Evolutionary conservation across 2,888 invertebrate genomes (phyloP).

Genomic region (Heterodera filipjevi): DNA sequence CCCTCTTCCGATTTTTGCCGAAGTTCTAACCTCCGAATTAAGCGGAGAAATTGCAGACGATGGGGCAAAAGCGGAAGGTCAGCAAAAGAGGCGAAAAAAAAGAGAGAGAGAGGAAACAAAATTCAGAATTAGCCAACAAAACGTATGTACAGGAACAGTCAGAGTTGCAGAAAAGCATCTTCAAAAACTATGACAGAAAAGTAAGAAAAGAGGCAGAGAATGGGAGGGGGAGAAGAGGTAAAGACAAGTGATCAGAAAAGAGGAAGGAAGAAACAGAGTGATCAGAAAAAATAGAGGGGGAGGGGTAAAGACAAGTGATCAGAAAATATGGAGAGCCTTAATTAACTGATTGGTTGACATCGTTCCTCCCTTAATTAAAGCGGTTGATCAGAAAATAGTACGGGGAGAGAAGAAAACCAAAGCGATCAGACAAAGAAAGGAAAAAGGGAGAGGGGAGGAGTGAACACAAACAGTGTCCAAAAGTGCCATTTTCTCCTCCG

Average conservation of each 20-base stretch:
- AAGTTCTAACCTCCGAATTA: conserved; percentile 35
- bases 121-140: conserved; percentile 43
- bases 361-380: too few relatives aligned
- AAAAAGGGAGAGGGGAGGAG: not conserved
- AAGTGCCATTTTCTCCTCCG: not conserved
- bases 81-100: too few relatives aligned
- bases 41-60: conserved; percentile 1
- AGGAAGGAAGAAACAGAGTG: not conserved
- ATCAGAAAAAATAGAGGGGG: not conserved
- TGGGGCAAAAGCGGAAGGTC: conserved; percentile 28
- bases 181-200: conserved; percentile 44
- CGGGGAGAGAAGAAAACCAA: not conserved
- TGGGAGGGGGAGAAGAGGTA: not conserved
- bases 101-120: not conserved
- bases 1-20: not conserved
- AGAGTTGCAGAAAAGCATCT: conserved; percentile 40
- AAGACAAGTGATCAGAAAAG: not conserved
- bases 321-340: too few relatives aligned
- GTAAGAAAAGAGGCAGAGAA: conserved; percentile 26
- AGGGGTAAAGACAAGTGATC: too few relatives aligned
- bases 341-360: too few relatives aligned
- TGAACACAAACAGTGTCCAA: not conserved
- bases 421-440: not conserved
- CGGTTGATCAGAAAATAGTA: too few relatives aligned
- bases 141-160: conserved; percentile 51